Evolutionary conservation across 2,888 invertebrate species (phyloP), one percentile per base, ranked within the genome.

Genomic region (Eucera pruinosa): DNA sequence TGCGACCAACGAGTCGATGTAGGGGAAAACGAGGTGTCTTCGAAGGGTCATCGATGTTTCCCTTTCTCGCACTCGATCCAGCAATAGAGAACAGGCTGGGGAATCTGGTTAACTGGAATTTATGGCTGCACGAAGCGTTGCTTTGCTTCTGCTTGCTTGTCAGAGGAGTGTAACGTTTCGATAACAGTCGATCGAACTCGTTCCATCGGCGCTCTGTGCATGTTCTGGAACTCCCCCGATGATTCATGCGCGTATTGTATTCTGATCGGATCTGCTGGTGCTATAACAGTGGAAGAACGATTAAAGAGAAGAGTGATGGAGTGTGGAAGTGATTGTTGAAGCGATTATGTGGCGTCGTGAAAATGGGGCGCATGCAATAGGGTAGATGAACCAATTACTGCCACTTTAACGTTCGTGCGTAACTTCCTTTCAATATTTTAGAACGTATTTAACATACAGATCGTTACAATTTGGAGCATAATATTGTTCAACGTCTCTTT

Each of bases 141-240:
- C n/a, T 60, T 60, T 30, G 61, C 15, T 9, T 55, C 33, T 18
- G 1, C 20, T 47, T 2, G 33, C 6, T 4, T 3, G 2, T 11
- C 23, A 6, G n/a, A 33, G 48, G 48, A 36, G 48, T 62, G 61
- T 25, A 25, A 6, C 36, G 48, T 62, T 25, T 62, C 36, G 61
- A 62, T 62, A 62, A 62, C 61, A 25, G 36, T 18, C 13, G 36
- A 33, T 48, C 47, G 47, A 33, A 33, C 30, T 47, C 33, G 36
- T 36, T 36, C 20, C 25, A 20, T 30, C 15, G 11, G 30, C 15
- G 15, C 6, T 18, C 4, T 23, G 15, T n/a, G 13, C 23, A 20
- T 23, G 30, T 47, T 47, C 23, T 15, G 15, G 0, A 0, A 6
- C 2, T 36, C n/a, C n/a, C 5, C 2, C 2, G n/a, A 33, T 33